Evolutionary conservation across 2,113 vertebrate genomes (phyloP).

Genomic region (Onychostruthus taczanowskii): DNA sequence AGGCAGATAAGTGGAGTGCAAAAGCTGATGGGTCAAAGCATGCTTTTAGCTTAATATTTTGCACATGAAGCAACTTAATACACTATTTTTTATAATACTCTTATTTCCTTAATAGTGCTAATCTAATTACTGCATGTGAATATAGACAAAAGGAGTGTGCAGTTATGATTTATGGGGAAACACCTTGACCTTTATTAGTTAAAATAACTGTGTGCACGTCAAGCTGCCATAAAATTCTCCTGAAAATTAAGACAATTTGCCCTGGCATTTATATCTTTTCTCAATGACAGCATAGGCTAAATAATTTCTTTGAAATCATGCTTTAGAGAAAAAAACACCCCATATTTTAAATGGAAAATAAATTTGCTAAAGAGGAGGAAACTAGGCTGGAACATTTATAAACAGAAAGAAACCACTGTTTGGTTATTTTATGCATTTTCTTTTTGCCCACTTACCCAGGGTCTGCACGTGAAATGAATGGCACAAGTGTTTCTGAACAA

Average conservation of each 20-base stretch:
- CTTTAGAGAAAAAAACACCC: neutral
- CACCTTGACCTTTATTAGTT: conserved; percentile 64
- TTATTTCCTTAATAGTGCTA: conserved; percentile 62
- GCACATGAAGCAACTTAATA: conserved; percentile 55
- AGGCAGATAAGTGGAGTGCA: conserved; percentile 56
- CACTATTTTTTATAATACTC: conserved; percentile 44
- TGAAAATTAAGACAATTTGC: conserved; percentile 27
- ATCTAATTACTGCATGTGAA: conserved; percentile 58
- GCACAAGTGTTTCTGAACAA: neutral
- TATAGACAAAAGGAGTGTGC: conserved; percentile 51
- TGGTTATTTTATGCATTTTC: neutral
- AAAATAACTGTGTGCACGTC: conserved; percentile 51
- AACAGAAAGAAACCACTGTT: neutral
- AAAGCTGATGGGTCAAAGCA: conserved; percentile 48
- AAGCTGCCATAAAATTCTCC: conserved; percentile 32
- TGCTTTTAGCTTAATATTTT: conserved; percentile 67
- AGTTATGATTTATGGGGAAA: conserved; percentile 67
- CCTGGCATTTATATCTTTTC: neutral
- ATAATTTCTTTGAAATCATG: conserved; percentile 24
- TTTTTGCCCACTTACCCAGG: neutral
- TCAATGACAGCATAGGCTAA: conserved; percentile 1
- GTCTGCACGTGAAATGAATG: neutral
- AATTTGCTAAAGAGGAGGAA: neutral
- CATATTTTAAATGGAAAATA: neutral
- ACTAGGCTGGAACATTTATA: neutral